phyloP scores from a whole-genome alignment of 1,140 invertebrate species.

The Drosophila kohkoa region DNA sequence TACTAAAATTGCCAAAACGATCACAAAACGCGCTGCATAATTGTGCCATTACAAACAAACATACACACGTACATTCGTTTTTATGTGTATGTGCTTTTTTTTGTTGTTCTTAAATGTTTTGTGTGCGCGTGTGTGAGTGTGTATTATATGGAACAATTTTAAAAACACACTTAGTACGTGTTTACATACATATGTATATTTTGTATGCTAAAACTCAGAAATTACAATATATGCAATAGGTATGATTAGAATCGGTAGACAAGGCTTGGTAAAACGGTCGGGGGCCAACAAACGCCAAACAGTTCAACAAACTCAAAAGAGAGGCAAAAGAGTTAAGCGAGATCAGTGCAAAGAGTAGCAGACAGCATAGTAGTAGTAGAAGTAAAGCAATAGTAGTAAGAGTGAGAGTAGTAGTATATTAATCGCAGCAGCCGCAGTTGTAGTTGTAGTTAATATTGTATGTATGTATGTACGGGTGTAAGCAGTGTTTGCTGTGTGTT shows the following conservation, averaged over 20 bases:
- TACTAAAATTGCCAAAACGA: constrained; percentile 61
- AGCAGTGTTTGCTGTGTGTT: constrained; percentile 30
- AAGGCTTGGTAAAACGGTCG: constrained; percentile 17
- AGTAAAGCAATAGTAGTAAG: constrained; percentile 19
- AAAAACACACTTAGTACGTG: constrained; percentile 38
- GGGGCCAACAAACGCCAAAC: constrained; percentile 24
- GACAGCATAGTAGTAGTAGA: no score
- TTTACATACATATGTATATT: constrained; percentile 41
- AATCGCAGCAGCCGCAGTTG: constrained; percentile 13
- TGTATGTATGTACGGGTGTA: not conserved
- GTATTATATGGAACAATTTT: constrained; percentile 49
- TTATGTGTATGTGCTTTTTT: constrained; percentile 39
- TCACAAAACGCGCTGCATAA: constrained; percentile 67
- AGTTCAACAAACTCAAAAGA: constrained; percentile 65
- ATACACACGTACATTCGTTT: constrained; percentile 32
- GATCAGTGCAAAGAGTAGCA: constrained; percentile 21
- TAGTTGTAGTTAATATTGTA: constrained; percentile 19
- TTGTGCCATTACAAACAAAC: constrained; percentile 72
- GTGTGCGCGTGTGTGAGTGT: constrained; percentile 41
- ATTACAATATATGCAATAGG: constrained; percentile 72
- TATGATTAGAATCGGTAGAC: constrained; percentile 32
- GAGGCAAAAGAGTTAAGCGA: constrained; percentile 18
- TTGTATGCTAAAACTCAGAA: constrained; percentile 66
- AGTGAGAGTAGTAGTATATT: constrained; percentile 13
- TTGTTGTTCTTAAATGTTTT: constrained; percentile 39